Evolutionary conservation across 2,888 invertebrate genomes (phyloP).

Genomic region (Agrilus biguttatus): DNA sequence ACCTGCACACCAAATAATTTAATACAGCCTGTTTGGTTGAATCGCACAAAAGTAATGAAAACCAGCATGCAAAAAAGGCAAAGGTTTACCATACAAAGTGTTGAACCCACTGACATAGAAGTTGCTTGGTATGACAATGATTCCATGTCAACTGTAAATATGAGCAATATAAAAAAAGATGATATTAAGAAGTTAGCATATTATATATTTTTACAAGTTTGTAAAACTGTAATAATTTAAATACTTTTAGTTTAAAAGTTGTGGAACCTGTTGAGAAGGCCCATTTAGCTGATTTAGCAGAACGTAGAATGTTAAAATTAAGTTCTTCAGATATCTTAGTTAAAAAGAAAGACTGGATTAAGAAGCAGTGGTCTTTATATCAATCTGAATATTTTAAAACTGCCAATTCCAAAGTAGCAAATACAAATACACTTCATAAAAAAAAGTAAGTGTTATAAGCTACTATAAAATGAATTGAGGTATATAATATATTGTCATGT

Average conservation of each 20-base stretch:
- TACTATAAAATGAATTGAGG: too few species aligned
- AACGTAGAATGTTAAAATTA: conserved; percentile 71
- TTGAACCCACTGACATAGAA: conserved; percentile 65
- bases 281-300: conserved; percentile 70
- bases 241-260: conserved; percentile 49
- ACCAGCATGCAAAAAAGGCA: conserved; percentile 23
- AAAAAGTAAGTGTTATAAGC: too few species aligned
- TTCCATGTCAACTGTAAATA: conserved; percentile 42
- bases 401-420: too few species aligned
- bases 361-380: conserved; percentile 34
- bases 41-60: conserved; percentile 61
- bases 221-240: not conserved
- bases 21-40: conserved; percentile 69
- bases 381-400: conserved; percentile 15
- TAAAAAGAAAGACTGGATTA: conserved; percentile 66
- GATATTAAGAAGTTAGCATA: conserved; percentile 48
- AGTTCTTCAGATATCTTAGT: conserved; percentile 59
- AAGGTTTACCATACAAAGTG: conserved; percentile 65
- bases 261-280: conserved; percentile 78
- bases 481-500: too few species aligned
- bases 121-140: conserved; percentile 66
- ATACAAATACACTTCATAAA: too few species aligned
- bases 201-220: conserved; percentile 2
- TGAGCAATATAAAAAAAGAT: conserved; percentile 60
- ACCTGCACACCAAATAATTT: conserved; percentile 42